Evolutionary conservation across 1,140 invertebrate species (phyloP).

Genomic region (Phortica variegata): DNA sequence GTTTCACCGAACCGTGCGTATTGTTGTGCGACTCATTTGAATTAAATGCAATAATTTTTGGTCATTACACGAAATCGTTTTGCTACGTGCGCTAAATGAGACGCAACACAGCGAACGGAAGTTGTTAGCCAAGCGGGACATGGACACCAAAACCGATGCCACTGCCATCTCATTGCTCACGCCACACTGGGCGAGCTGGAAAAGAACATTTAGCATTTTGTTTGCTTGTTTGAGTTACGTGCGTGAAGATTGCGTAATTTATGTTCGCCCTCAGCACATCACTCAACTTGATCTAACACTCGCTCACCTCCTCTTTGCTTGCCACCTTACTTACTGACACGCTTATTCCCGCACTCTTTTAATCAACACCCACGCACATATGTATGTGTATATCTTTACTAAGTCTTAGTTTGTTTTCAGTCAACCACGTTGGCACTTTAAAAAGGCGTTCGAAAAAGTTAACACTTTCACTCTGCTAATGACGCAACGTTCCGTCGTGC

Average conservation of each 20-base stretch:
- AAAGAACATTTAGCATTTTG: background rate
- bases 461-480: constrained; percentile 25
- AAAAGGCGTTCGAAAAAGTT: too few species aligned
- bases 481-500: constrained; percentile 12
- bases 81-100: constrained; percentile 52
- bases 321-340: too few species aligned
- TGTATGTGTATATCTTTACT: constrained; percentile 17
- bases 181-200: too few species aligned
- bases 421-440: too few species aligned
- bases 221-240: constrained; percentile 47
- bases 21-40: constrained; percentile 27
- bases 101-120: constrained; percentile 28
- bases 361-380: too few species aligned
- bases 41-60: constrained; percentile 46
- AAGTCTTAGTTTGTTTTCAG: constrained; percentile 36
- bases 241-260: constrained; percentile 52
- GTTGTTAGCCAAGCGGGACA: too few species aligned
- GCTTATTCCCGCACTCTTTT: too few species aligned
- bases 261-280: constrained; percentile 26
- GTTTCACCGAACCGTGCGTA: background rate
- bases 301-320: background rate
- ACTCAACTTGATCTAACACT: background rate
- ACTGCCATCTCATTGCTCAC: constrained; percentile 13
- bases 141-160: constrained; percentile 16
- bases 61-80: constrained; percentile 34